phyloP scores from a whole-genome alignment of 2,113 vertebrate species.

The Dasyurus viverrinus region DNA sequence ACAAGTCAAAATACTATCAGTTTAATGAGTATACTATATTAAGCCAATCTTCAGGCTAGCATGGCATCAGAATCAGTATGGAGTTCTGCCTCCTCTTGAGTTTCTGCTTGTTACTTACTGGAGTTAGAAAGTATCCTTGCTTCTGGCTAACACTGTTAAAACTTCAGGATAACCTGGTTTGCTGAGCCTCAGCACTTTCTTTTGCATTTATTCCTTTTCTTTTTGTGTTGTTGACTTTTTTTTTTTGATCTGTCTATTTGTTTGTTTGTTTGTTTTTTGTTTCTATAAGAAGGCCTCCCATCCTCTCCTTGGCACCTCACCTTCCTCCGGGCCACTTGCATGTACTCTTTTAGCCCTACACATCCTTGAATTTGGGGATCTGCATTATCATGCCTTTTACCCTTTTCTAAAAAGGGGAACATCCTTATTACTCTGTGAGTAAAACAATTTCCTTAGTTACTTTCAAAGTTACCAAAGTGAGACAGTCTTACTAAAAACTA shows the following conservation, averaged over 20 bases:
- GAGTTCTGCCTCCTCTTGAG: not conserved
- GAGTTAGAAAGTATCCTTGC: not conserved
- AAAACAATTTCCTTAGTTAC: not conserved
- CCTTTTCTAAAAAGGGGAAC: not conserved
- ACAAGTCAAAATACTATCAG: not conserved
- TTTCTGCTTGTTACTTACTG: not conserved
- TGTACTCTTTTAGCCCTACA: constrained; percentile 40
- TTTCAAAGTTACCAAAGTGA: constrained; percentile 45
- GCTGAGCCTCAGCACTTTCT: constrained; percentile 38
- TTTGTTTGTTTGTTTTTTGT: constrained; percentile 43
- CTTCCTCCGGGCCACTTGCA: constrained; percentile 36
- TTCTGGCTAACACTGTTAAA: not conserved
- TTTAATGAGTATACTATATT: not conserved
- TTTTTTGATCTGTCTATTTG: not conserved
- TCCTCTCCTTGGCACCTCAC: not conserved
- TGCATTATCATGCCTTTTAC: not conserved
- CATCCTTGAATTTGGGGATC: rapidly evolving
- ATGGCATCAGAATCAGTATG: not conserved
- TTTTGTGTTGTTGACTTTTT: not conserved
- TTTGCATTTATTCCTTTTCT: not conserved
- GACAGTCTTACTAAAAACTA: constrained; percentile 9
- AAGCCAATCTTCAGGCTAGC: not conserved
- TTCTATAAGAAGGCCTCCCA: constrained; percentile 7
- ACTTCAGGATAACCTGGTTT: constrained; percentile 35
- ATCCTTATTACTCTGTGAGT: constrained; percentile 36